phyloP scores from a whole-genome alignment of 2,888 invertebrate species.

The Agonopterix alstromeriana region DNA sequence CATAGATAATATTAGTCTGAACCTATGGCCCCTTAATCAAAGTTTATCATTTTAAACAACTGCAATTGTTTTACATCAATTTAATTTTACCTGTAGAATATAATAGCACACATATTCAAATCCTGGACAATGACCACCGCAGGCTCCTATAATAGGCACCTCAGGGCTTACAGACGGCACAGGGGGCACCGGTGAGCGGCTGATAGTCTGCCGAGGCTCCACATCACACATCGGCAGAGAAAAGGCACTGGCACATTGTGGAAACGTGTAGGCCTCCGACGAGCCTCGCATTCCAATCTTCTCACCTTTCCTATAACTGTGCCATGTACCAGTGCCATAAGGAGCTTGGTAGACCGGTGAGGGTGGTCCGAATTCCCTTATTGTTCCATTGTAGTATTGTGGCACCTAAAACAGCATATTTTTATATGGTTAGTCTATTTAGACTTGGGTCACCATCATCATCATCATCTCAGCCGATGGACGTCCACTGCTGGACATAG shows the following conservation, averaged over 20 bases:
- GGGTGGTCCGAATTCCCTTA: slow-evolving; percentile 55
- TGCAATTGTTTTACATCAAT: no score
- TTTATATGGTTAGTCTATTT: not conserved
- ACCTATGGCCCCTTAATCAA: no score
- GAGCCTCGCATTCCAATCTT: slow-evolving; percentile 32
- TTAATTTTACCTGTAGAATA: slow-evolving; percentile 75
- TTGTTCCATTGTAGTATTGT: slow-evolving; percentile 49
- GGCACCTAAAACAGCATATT: slow-evolving; percentile 57
- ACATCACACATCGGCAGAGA: slow-evolving; percentile 58
- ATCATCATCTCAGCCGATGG: no score
- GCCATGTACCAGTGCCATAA: slow-evolving; percentile 59
- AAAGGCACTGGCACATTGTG: slow-evolving; percentile 63
- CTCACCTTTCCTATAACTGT: slow-evolving; percentile 47
- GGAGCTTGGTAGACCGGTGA: slow-evolving; percentile 70
- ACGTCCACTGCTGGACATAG: no score
- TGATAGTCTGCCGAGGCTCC: slow-evolving; percentile 35
- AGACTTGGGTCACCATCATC: not conserved
- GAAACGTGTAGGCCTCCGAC: slow-evolving; percentile 48
- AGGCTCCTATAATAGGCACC: slow-evolving; percentile 79
- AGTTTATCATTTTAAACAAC: no score
- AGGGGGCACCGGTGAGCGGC: slow-evolving; percentile 48
- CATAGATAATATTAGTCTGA: no score
- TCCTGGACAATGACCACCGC: slow-evolving; percentile 82
- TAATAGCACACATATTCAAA: slow-evolving; percentile 85
- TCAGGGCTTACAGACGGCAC: slow-evolving; percentile 60